A percentile compares a stretch with the other conserved stretches of the same genome.
phyloP scores from a whole-genome alignment of 2,113 vertebrate genomes.

The Limnothrissa miodon region DNA sequence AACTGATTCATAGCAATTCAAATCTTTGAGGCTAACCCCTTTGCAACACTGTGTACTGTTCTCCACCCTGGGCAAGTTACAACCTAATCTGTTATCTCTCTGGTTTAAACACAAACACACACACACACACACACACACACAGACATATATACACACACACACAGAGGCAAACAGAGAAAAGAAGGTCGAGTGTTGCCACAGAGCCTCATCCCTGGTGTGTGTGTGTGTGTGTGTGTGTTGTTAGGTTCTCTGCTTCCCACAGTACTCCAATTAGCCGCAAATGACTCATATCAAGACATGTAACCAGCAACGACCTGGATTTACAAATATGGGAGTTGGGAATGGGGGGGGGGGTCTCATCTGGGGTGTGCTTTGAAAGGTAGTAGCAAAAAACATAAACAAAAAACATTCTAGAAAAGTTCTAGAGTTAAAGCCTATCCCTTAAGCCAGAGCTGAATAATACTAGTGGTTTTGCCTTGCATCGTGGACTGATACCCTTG shows the following conservation, averaged over 20 bases:
- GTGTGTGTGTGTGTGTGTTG: not conserved
- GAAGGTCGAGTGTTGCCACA: not conserved
- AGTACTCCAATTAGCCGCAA: constrained; percentile 9
- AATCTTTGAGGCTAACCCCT: not conserved
- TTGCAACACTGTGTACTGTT: not conserved
- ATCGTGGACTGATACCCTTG: not conserved
- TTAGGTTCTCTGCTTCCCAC: not conserved
- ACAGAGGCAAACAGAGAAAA: not conserved
- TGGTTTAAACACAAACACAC: constrained; percentile 4
- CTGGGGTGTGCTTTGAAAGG: not conserved
- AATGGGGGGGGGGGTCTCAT: not conserved
- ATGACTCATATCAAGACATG: constrained; percentile 16
- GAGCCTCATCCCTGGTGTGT: not conserved
- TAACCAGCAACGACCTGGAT: constrained; percentile 19
- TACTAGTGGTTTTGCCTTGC: not conserved
- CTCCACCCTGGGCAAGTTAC: constrained; percentile 18
- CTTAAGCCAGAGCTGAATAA: not conserved
- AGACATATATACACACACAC: not conserved
- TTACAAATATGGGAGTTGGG: not conserved
- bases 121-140: constrained; percentile 7
- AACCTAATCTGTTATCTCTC: constrained; percentile 10
- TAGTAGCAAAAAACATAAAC: not conserved
- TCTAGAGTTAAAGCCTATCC: not conserved
- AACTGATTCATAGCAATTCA: not conserved
- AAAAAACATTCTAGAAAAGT: not conserved